phyloP scores from a whole-genome alignment of 2,888 invertebrate species.

The Ommatoiulus sabulosus region DNA sequence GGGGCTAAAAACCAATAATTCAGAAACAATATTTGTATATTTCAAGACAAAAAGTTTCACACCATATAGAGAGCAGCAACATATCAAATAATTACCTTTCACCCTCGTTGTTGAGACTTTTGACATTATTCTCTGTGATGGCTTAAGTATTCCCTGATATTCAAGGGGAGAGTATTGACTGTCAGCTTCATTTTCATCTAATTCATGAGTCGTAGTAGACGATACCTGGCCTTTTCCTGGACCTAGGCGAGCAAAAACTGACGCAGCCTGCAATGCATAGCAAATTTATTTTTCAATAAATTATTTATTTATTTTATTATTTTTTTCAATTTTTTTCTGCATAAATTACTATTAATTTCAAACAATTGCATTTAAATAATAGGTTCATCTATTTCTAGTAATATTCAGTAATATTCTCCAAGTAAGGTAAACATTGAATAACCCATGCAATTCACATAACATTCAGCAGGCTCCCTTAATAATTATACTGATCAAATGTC shows the following conservation, averaged over 20 bases:
- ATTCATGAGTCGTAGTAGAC: neutral
- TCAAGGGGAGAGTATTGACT: slow-evolving; percentile 14
- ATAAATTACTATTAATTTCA: too few relatives aligned
- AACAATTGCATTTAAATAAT: too few relatives aligned
- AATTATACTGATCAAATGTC: too few relatives aligned
- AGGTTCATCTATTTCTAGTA: too few relatives aligned
- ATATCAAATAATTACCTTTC: neutral
- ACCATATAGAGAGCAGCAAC: neutral
- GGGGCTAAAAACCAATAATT: neutral
- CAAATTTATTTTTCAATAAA: neutral
- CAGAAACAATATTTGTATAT: neutral
- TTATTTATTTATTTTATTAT: too few relatives aligned
- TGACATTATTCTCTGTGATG: neutral
- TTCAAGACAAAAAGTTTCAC: neutral
- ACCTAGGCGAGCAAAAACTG: slow-evolving; percentile 57
- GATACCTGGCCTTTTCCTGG: slow-evolving; percentile 44
- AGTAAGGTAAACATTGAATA: too few relatives aligned
- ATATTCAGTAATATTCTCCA: too few relatives aligned
- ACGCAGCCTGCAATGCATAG: neutral
- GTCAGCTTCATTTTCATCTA: neutral
- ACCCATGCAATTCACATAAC: too few relatives aligned
- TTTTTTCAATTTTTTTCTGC: too few relatives aligned
- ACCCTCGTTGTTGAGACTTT: neutral
- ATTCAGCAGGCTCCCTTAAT: too few relatives aligned
- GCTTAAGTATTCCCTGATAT: slow-evolving; percentile 21